A percentile compares a stretch with the other conserved stretches of the same genome.
These are phyloP conservation scores for Eretmochelys imbricata DNA, from an alignment of 2,113 vertebrate species.

Conservation along the genomic window DNA sequence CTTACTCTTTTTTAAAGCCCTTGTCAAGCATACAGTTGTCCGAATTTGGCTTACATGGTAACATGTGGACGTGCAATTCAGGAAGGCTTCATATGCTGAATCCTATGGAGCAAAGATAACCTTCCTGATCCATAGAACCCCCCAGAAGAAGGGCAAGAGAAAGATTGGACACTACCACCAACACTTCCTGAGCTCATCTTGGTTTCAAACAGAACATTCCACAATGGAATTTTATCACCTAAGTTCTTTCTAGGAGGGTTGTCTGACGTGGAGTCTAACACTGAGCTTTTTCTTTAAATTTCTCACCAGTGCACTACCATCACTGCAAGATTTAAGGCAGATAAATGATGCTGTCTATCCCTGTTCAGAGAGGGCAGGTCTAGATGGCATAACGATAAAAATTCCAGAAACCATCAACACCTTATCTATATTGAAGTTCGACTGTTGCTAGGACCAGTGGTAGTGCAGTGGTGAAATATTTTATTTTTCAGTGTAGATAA, in stretches of 20 bases:
- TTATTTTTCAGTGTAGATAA: not conserved
- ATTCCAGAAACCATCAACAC: not conserved
- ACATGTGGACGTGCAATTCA: not conserved
- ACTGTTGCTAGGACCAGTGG: not conserved
- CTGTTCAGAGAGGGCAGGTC: not conserved
- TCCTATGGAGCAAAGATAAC: not conserved
- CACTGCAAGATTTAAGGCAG: not conserved
- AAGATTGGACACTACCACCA: not conserved
- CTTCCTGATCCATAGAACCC: not conserved
- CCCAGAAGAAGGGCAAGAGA: not conserved
- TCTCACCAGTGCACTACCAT: not conserved
- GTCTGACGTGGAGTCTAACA: not conserved
- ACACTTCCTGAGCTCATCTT: not conserved
- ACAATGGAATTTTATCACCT: not conserved
- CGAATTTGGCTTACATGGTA: not conserved
- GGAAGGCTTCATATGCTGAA: not conserved
- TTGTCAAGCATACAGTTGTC: not conserved
- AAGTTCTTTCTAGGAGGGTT: not conserved
- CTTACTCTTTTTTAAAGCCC: no score
- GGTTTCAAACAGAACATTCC: not conserved
- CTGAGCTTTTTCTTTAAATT: not conserved
- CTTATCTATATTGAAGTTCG: not conserved
- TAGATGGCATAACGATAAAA: not conserved
- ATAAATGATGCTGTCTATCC: not conserved
- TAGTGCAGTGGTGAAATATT: not conserved